Evolutionary conservation across 1,140 invertebrate species (phyloP).

Genomic region (Drosophila varians): DNA sequence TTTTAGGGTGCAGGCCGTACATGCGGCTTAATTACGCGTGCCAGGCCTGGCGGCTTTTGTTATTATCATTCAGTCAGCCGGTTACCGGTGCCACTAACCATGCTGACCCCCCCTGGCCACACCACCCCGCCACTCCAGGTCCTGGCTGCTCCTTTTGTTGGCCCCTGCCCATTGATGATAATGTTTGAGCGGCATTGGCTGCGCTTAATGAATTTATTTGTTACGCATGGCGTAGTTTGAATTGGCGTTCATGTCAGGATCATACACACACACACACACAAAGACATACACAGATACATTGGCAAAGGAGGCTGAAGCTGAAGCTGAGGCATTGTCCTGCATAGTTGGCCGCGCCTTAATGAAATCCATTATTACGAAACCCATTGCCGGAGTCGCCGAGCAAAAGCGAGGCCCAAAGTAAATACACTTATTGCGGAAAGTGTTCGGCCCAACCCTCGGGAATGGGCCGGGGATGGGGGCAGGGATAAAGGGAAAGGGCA

Average conservation of each 20-base stretch:
- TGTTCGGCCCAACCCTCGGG: conserved; percentile 54
- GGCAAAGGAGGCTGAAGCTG: conserved; percentile 2
- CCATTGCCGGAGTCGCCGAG: conserved; percentile 48
- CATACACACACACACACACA: not conserved
- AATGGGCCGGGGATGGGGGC: conserved; percentile 5
- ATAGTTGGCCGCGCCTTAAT: conserved; percentile 67
- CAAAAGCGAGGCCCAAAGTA: conserved; percentile 48
- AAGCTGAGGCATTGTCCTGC: conserved; percentile 58
- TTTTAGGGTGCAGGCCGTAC: conserved; percentile 30
- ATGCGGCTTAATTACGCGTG: conserved; percentile 80
- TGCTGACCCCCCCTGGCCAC: conserved; percentile 11
- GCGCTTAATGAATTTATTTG: conserved; percentile 88
- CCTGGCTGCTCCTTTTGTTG: conserved; percentile 39
- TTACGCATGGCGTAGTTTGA: conserved; percentile 81
- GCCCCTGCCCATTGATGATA: conserved; percentile 62
- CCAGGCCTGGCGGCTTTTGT: conserved; percentile 71
- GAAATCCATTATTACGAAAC: conserved; percentile 81
- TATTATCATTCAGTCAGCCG: conserved; percentile 75
- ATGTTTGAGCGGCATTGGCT: conserved; percentile 76
- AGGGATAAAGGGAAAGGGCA: conserved; percentile 9
- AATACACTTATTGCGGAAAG: conserved; percentile 81
- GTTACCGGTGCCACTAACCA: conserved; percentile 41
- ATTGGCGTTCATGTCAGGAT: conserved; percentile 63
- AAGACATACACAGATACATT: not conserved
- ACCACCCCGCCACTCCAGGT: not conserved